These are phyloP conservation scores for Poeciliopsis occidentalis DNA, from an alignment of 2,113 vertebrate species.

Conservation along the genomic window DNA sequence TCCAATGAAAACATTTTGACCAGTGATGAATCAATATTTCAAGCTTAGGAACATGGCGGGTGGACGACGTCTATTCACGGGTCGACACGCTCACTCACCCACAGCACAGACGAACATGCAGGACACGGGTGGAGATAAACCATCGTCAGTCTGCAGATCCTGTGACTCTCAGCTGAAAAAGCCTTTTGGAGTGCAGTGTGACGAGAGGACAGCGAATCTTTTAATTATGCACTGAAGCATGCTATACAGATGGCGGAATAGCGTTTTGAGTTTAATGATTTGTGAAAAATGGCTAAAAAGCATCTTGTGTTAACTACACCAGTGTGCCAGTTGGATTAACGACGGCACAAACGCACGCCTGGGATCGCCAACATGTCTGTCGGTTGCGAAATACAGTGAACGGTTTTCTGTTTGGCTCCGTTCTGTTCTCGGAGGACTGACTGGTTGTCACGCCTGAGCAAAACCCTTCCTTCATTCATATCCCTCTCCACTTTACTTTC, in stretches of 20 bases:
- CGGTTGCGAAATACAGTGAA: background rate
- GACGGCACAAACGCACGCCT: constrained; percentile 32
- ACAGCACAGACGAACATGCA: constrained; percentile 59
- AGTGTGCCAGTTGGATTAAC: background rate
- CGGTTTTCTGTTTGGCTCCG: constrained; percentile 22
- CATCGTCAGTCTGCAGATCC: constrained; percentile 20
- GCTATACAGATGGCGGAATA: constrained; percentile 22
- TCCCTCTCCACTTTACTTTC: constrained; percentile 18
- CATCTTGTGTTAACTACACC: constrained; percentile 4
- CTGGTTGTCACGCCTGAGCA: constrained; percentile 48
- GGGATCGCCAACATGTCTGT: constrained; percentile 1
- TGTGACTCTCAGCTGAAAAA: constrained; percentile 41
- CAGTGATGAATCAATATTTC: constrained; percentile 66
- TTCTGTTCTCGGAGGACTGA: constrained; percentile 35
- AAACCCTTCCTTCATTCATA: constrained; percentile 29
- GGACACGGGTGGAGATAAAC: constrained; percentile 31
- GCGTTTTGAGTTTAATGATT: constrained; percentile 41
- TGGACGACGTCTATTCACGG: constrained; percentile 17
- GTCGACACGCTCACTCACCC: constrained; percentile 29
- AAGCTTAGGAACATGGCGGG: constrained; percentile 7
- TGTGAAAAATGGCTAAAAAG: constrained; percentile 29
- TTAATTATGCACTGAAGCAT: constrained; percentile 17
- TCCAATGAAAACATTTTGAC: constrained; percentile 19
- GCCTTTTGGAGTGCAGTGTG: constrained; percentile 7
- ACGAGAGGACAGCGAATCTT: constrained; percentile 9